These are phyloP conservation scores for Entelurus aequoreus DNA, from an alignment of 2,113 vertebrate genomes.

Conservation along the genomic window DNA sequence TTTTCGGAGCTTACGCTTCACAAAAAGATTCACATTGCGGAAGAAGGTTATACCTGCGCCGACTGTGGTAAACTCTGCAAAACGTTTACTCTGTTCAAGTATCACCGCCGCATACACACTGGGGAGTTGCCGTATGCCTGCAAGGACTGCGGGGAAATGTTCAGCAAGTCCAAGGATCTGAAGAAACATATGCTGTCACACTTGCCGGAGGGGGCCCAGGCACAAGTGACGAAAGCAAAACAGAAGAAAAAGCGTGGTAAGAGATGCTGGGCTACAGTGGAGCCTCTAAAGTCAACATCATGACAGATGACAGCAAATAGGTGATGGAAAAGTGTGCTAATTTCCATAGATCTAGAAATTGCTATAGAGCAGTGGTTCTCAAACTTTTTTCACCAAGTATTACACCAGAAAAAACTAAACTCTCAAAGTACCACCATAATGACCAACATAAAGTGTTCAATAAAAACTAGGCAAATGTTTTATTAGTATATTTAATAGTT, in stretches of 20 bases:
- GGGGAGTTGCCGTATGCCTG: slow-evolving; percentile 73
- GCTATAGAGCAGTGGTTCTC: too few relatives aligned
- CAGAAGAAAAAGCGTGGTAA: slow-evolving; percentile 53
- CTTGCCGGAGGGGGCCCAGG: slow-evolving; percentile 34
- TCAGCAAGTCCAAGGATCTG: slow-evolving; percentile 63
- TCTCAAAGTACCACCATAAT: too few relatives aligned
- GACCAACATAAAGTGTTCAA: too few relatives aligned
- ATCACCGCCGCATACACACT: slow-evolving; percentile 76
- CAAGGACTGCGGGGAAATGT: slow-evolving; percentile 70
- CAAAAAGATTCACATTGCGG: slow-evolving; percentile 76
- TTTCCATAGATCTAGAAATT: too few relatives aligned
- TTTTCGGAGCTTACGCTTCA: slow-evolving; percentile 82
- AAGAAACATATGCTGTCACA: slow-evolving; percentile 64
- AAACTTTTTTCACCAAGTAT: too few relatives aligned
- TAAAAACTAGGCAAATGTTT: too few relatives aligned
- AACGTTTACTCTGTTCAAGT: slow-evolving; percentile 78
- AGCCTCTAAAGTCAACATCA: too few relatives aligned
- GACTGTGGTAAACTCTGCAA: slow-evolving; percentile 85
- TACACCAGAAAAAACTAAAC: too few relatives aligned
- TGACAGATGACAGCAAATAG: too few relatives aligned
- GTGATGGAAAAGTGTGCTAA: too few relatives aligned
- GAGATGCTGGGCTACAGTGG: slow-evolving; percentile 4
- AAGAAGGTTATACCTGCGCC: slow-evolving; percentile 73
- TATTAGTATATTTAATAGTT: too few relatives aligned
- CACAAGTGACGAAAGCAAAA: slow-evolving; percentile 10